Base-by-base conservation (phyloP, 1,140 invertebrate genomes). In the Meteorus sp. region DNA sequence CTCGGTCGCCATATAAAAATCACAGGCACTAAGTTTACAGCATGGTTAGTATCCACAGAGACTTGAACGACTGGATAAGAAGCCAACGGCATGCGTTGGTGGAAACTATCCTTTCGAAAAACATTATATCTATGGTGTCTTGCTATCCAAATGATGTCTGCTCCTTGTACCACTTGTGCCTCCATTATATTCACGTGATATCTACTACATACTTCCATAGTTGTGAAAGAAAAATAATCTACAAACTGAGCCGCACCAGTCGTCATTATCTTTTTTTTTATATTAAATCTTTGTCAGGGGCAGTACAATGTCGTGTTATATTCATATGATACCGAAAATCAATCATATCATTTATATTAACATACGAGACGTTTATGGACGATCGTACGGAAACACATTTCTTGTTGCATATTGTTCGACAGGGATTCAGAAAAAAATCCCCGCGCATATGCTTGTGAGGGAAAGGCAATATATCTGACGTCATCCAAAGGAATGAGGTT, bases 31-130 rank as follows among this genome's bases (percentile, higher is more conserved):
- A 78, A 69, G 72, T 78, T 75, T 60, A 64, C 62, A 51, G 69
- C 57, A 73, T 68, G 70, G 76, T 60, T 77, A 79, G 76, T 80
- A 79, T 23, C 22, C 19, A 43, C 56, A 66, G 75, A 70, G 77
- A 80, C 73, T 79, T 73, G 75, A 80, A 79, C 75, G 77, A 73
- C 69, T 62, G 77, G 71, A 50, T 73, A 78, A 78, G 77, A 77
- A 77, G 66, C 67, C 62, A 68, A 63, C 67, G 53, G 59, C 61
- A 52, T 71, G 75, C 73, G 73, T 73, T 73, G 70, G 62, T 67
- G 66, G 65, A 53, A 67, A 72, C 72, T 70, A 70, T 70, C 61
- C 64, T 69, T 76, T 75, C 75, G 62, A 67, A 74, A 79, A 79
- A 78, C 74, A 75, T 78, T 2, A n/a, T 35, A 3, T 29, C 50